Conservation (phyloP, 64 coral and sea anemone species). For the Hydrozoanthus tunicans region DNA sequence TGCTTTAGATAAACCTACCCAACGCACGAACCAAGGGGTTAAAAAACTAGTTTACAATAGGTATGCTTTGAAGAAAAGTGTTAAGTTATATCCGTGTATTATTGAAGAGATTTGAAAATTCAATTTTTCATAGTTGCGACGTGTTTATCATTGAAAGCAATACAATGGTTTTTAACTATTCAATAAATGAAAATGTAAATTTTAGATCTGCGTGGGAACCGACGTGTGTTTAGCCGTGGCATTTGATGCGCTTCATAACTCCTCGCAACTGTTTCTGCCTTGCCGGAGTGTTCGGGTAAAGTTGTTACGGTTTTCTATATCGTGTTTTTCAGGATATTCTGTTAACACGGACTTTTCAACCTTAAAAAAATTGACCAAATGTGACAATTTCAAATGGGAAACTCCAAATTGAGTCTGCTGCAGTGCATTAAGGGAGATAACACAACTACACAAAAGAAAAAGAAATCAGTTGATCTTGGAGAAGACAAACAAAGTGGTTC, state of each 20-base stretch:
- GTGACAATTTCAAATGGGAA: constrained; percentile 29
- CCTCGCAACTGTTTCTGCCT: background rate
- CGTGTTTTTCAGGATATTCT: background rate
- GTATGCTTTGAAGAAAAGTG: background rate
- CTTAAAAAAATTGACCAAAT: background rate
- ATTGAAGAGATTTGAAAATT: background rate
- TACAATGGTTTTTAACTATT: constrained; percentile 14
- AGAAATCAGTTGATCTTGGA: background rate
- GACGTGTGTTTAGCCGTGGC: background rate
- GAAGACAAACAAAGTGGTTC: background rate
- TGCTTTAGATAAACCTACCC: background rate
- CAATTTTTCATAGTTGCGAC: background rate
- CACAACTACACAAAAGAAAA: background rate
- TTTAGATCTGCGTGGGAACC: constrained; percentile 19
- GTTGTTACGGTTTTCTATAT: background rate
- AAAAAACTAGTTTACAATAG: background rate
- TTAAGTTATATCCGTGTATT: constrained; percentile 6
- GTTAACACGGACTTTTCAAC: background rate
- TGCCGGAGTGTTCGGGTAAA: background rate
- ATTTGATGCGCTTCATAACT: background rate
- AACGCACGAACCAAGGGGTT: background rate
- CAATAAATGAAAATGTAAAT: constrained; percentile 45
- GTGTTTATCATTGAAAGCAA: constrained; percentile 7
- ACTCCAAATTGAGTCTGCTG: constrained; percentile 43
- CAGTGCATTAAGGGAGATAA: constrained; percentile 27